A percentile compares a stretch with the other conserved stretches of the same genome.
phyloP scores from a whole-genome alignment of 2,113 vertebrate species.

The Cyphomyrus discorhynchus region DNA sequence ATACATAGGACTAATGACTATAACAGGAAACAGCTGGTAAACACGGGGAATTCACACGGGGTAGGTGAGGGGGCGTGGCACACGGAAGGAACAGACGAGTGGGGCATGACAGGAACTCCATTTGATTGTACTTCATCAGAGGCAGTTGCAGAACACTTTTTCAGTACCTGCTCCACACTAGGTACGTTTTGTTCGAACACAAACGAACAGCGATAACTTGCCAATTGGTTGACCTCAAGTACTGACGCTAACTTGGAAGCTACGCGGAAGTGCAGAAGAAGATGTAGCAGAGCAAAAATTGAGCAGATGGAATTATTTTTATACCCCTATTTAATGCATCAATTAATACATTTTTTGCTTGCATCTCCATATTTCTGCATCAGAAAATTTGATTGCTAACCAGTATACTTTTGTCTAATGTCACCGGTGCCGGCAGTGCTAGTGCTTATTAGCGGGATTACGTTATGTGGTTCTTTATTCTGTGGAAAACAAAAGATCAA shows the following conservation, averaged over 20 bases:
- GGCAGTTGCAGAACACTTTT: neutral
- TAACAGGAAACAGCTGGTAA: too few relatives aligned
- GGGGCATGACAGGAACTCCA: too few relatives aligned
- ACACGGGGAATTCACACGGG: too few relatives aligned
- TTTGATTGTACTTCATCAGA: neutral
- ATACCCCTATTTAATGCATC: neutral
- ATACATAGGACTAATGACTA: too few relatives aligned
- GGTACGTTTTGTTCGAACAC: neutral
- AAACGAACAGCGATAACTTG: neutral
- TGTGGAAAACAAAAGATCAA: too few relatives aligned
- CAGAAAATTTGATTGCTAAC: neutral
- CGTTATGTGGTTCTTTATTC: too few relatives aligned
- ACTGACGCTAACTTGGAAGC: neutral
- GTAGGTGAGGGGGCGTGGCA: too few relatives aligned
- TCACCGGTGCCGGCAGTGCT: neutral
- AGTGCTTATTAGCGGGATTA: neutral
- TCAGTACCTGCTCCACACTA: neutral
- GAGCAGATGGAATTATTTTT: neutral
- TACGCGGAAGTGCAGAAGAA: neutral
- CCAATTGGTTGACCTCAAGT: neutral
- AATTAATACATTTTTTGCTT: neutral
- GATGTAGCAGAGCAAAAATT: neutral
- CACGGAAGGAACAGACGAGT: too few relatives aligned
- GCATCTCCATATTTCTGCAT: neutral
- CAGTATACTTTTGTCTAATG: neutral